Evolutionary conservation across 2,113 vertebrate genomes (phyloP).

Genomic region (Psettodes erumei): DNA sequence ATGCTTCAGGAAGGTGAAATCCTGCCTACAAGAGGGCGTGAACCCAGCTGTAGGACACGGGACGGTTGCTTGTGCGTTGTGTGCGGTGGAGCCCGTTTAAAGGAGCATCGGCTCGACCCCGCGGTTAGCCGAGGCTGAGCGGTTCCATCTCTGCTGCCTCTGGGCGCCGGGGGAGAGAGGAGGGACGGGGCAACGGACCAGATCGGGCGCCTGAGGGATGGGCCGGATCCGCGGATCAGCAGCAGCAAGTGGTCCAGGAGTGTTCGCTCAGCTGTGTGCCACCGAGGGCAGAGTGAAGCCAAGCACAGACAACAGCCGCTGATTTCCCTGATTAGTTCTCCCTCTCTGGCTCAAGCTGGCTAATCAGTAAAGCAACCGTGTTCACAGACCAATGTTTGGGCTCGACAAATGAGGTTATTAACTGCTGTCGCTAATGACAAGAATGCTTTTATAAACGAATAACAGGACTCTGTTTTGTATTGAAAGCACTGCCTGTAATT

Average conservation of each 20-base stretch:
- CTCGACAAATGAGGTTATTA: constrained; percentile 50
- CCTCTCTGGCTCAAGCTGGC: constrained; percentile 45
- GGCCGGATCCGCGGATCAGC: constrained; percentile 41
- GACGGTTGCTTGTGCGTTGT: not conserved
- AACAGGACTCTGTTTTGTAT: constrained; percentile 1
- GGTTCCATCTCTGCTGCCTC: constrained; percentile 47
- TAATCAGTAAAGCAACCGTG: constrained; percentile 68
- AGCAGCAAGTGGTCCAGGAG: constrained; percentile 36
- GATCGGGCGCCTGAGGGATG: constrained; percentile 56
- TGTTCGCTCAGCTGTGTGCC: constrained; percentile 48
- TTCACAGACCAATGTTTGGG: constrained; percentile 43
- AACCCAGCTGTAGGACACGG: constrained; percentile 20
- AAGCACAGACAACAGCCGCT: constrained; percentile 64
- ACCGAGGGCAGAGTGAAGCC: constrained; percentile 57
- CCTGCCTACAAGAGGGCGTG: constrained; percentile 24
- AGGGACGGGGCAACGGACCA: constrained; percentile 14
- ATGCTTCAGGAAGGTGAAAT: constrained; percentile 9
- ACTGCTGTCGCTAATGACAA: constrained; percentile 32
- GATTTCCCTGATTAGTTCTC: constrained; percentile 68
- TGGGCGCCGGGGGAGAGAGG: constrained; percentile 4
- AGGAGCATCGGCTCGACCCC: constrained; percentile 44
- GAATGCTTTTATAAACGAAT: constrained; percentile 16
- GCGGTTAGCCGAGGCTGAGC: constrained; percentile 44
- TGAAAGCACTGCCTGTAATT: constrained; percentile 21
- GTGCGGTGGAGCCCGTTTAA: constrained; percentile 45